These are phyloP conservation scores for Invenusta paracnida DNA, from an alignment of 2,888 invertebrate genomes.

Conservation along the genomic window DNA sequence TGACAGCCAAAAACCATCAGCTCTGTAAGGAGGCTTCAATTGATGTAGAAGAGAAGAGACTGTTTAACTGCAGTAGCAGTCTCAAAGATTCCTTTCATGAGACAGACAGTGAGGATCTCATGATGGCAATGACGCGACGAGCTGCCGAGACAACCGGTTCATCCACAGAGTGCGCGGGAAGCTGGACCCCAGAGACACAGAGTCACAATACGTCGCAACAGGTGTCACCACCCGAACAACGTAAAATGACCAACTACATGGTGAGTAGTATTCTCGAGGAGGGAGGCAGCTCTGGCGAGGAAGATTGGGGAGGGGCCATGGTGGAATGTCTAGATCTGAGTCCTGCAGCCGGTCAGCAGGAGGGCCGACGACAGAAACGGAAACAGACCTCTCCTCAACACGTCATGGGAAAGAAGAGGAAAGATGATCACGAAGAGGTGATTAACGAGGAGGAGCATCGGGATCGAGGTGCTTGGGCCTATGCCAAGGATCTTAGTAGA, in stretches of 20 bases:
- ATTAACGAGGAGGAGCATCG: not conserved
- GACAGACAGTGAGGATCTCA: no score
- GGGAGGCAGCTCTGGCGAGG: not conserved
- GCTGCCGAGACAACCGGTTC: not conserved
- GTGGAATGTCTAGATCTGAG: not conserved
- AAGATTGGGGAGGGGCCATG: not conserved
- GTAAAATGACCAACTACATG: slow-evolving; percentile 5
- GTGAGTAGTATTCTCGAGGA: not conserved
- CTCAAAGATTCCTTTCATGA: no score
- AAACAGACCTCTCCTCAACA: slow-evolving; percentile 20
- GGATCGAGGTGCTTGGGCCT: not conserved
- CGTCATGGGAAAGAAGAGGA: not conserved
- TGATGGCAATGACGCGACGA: no score
- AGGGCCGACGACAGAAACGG: not conserved
- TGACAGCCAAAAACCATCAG: no score
- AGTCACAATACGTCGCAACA: no score
- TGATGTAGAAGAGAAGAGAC: no score
- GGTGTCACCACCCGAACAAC: no score
- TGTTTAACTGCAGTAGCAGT: no score
- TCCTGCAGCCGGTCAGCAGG: not conserved
- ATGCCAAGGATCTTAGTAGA: not conserved
- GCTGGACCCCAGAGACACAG: no score
- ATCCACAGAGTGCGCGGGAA: not conserved
- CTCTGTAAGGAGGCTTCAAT: no score
- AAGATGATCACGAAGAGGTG: not conserved